Base-by-base conservation (phyloP, 2,888 invertebrate species). In the Caenorhabditis becei region DNA sequence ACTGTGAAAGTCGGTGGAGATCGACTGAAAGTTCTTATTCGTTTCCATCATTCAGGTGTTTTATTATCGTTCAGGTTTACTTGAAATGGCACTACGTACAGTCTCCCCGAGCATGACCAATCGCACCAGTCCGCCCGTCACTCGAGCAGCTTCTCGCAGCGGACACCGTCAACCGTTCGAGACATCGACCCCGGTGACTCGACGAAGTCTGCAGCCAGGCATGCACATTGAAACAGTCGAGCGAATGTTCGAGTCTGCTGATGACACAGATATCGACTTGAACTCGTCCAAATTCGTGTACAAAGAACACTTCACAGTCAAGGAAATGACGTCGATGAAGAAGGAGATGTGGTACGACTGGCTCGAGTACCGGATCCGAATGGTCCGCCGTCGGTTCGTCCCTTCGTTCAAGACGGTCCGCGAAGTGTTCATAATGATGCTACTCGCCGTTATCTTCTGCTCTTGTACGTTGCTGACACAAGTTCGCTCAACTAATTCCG, bases 271-370 rank as follows among this genome's bases (percentile, higher is more conserved):
- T 14, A 37, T 28, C 11, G 58, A 66, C 3, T n/a, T 58, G 16
- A 67, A 79, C 32, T 32, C 67, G 26, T 74, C 72, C 14, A 47
- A 63, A 51, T 79, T 79, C 54, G 35, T 69, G 1, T 67, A 72
- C 26, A 72, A 51, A 23, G 62, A 79, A 16, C 79, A 79, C 26
- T 79, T 79, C 53, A 63, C 61, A 8, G 28, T 51, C 14, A 56
- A 5, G 28, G 79, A 79, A 18, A 67, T 56, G 41, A 53, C 62
- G 7, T 54, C 56, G 16, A 67, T 79, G 63, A 28, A 67, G 20
- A 74, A 49, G 32, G 41, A 54, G 20, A 49, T 54, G 54, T 62
- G 59, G 78, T 78, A 53, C 18, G 66, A 66, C 18, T 79, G 66
- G 66, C 20, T 61, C 37, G 24, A 54, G 7, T 79, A 72, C 23